phyloP scores from a whole-genome alignment of 1,140 invertebrate genomes.

The Solenopsis fugax region DNA sequence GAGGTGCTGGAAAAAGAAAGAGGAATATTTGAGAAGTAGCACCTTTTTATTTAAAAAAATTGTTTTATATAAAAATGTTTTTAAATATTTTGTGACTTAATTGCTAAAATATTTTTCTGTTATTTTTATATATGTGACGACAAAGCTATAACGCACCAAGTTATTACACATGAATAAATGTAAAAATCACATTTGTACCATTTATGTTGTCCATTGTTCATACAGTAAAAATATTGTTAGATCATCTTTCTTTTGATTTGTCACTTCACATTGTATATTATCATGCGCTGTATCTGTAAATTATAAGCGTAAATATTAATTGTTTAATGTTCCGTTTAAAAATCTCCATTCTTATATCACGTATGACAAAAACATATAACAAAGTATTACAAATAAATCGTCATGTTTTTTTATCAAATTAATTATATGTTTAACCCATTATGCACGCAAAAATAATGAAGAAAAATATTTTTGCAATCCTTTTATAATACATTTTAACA shows the following conservation, averaged over 20 bases:
- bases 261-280: slow-evolving; percentile 39
- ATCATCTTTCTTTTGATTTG: slow-evolving; percentile 52
- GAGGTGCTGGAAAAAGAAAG: slow-evolving; percentile 22
- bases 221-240: slow-evolving; percentile 23
- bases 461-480: slow-evolving; percentile 64
- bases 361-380: slow-evolving; percentile 50
- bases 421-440: slow-evolving; percentile 48
- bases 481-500: slow-evolving; percentile 43
- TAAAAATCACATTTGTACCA: slow-evolving; percentile 68
- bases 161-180: slow-evolving; percentile 60
- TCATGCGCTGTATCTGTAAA: slow-evolving; percentile 56
- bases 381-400: slow-evolving; percentile 62
- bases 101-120: slow-evolving; percentile 60
- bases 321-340: slow-evolving; percentile 58
- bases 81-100: slow-evolving; percentile 55
- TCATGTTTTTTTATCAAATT: slow-evolving; percentile 56
- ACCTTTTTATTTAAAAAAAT: slow-evolving; percentile 48
- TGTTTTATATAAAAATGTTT: slow-evolving; percentile 59
- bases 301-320: slow-evolving; percentile 63
- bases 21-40: slow-evolving; percentile 20
- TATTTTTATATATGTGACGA: slow-evolving; percentile 57
- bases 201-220: slow-evolving; percentile 68
- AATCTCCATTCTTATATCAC: slow-evolving; percentile 49
- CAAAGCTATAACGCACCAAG: slow-evolving; percentile 34
- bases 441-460: slow-evolving; percentile 53